phyloP scores from a whole-genome alignment of 2,888 invertebrate species.

The Eupithecia abbreviata region DNA sequence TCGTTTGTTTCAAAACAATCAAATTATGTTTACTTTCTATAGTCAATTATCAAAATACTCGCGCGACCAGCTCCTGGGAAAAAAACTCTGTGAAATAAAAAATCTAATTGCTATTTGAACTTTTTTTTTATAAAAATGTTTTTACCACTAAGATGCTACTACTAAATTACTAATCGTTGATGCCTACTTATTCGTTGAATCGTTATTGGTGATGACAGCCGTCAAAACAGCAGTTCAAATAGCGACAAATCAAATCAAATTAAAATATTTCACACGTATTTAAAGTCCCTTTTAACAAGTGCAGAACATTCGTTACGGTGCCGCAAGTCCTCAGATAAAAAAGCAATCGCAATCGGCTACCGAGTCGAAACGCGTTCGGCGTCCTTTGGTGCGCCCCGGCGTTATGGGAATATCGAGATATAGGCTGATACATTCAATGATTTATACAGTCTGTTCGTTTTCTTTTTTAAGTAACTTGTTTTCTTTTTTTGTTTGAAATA shows the following conservation, averaged over 20 bases:
- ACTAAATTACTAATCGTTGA: not conserved
- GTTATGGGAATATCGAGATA: conserved; percentile 35
- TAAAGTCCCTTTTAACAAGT: conserved; percentile 33
- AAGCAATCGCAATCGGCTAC: conserved; percentile 72
- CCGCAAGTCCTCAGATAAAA: conserved; percentile 65
- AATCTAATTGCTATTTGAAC: no score
- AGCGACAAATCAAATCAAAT: conserved; percentile 12
- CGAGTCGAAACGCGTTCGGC: conserved; percentile 60
- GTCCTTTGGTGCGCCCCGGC: conserved; percentile 65
- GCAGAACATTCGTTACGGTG: conserved; percentile 40
- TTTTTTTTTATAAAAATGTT: no score
- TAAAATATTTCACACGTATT: conserved; percentile 18
- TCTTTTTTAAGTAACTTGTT: not conserved
- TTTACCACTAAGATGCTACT: no score
- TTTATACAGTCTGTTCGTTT: conserved; percentile 17
- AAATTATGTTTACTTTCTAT: not conserved
- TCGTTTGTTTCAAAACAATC: no score
- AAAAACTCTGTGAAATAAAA: no score
- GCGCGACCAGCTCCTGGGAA: not conserved
- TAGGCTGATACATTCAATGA: conserved; percentile 25
- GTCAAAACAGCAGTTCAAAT: not conserved
- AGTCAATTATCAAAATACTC: not conserved
- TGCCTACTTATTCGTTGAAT: not conserved
- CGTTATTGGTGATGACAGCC: not conserved
- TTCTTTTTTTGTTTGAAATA: not conserved